Conservation (phyloP, 2,888 invertebrate species). For the Drosophila borealis region DNA sequence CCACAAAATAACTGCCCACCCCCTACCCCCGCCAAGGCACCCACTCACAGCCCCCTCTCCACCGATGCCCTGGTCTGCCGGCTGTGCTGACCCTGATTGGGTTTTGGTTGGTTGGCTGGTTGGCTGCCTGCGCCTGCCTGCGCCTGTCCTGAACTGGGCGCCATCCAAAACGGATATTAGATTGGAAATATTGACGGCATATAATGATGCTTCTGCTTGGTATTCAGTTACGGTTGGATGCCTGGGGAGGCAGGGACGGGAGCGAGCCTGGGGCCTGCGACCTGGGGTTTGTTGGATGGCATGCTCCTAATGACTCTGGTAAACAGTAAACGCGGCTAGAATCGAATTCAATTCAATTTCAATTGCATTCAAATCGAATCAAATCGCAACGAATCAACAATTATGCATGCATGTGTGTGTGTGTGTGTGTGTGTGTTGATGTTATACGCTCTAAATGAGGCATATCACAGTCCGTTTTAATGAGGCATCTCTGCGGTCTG, state of each 20-base stretch:
- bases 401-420: slow-evolving; percentile 42
- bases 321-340: slow-evolving; percentile 49
- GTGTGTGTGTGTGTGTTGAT: slow-evolving; percentile 12
- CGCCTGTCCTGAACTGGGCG: slow-evolving; percentile 15
- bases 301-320: slow-evolving; percentile 46
- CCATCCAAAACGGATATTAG: slow-evolving; percentile 62
- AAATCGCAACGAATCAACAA: slow-evolving; percentile 60
- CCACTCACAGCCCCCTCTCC: neutral
- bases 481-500: slow-evolving; percentile 60
- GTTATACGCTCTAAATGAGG: slow-evolving; percentile 57
- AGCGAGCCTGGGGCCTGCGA: neutral
- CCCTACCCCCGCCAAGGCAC: neutral
- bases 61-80: slow-evolving; percentile 4
- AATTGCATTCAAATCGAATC: slow-evolving; percentile 49
- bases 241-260: neutral
- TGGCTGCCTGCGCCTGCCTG: slow-evolving; percentile 8
- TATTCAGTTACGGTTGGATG: neutral
- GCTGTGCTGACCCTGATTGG: slow-evolving; percentile 66
- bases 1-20: neutral
- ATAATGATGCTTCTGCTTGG: slow-evolving; percentile 53
- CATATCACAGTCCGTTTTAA: slow-evolving; percentile 67
- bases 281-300: slow-evolving; percentile 17
- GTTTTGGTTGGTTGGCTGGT: slow-evolving; percentile 60
- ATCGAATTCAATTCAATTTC: slow-evolving; percentile 48
- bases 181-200: slow-evolving; percentile 75